A percentile compares a stretch with the other conserved stretches of the same genome.
Conservation (phyloP, 1,140 invertebrate genomes). For the Dolichoris vasculosae region DNA sequence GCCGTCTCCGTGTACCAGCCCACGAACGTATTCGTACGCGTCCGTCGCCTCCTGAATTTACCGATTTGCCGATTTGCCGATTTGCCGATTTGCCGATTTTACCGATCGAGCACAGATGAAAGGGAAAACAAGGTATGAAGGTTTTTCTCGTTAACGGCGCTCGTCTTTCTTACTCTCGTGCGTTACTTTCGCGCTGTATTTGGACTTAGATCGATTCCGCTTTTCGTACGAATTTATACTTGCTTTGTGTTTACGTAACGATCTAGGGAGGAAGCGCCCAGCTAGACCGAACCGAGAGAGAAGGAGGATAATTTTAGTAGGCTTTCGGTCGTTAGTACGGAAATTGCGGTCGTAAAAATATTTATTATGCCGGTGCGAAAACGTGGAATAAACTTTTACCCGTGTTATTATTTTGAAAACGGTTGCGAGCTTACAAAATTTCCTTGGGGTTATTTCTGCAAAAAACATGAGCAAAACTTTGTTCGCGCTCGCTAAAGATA, state of each 20-base stretch:
- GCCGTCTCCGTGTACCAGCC: not conserved
- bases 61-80: not conserved
- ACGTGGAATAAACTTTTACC: not conserved
- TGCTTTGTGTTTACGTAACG: not conserved
- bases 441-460: not conserved
- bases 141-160: slow-evolving; percentile 13
- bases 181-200: not conserved
- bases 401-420: slow-evolving; percentile 13
- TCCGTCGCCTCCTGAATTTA: not conserved
- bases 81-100: not conserved
- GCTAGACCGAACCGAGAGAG: not conserved
- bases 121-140: not conserved
- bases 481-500: not conserved
- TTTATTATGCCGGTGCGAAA: not conserved
- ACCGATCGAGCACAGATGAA: not conserved
- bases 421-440: not conserved
- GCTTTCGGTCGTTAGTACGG: not conserved
- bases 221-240: not conserved
- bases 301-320: slow-evolving; percentile 9
- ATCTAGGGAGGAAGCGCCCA: not conserved
- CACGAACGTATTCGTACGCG: not conserved
- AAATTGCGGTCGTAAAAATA: not conserved
- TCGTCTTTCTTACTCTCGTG: not conserved
- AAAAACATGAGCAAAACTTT: slow-evolving; percentile 14
- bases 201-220: not conserved